phyloP scores from a whole-genome alignment of 2,888 invertebrate species.

The Arctia plantaginis region DNA sequence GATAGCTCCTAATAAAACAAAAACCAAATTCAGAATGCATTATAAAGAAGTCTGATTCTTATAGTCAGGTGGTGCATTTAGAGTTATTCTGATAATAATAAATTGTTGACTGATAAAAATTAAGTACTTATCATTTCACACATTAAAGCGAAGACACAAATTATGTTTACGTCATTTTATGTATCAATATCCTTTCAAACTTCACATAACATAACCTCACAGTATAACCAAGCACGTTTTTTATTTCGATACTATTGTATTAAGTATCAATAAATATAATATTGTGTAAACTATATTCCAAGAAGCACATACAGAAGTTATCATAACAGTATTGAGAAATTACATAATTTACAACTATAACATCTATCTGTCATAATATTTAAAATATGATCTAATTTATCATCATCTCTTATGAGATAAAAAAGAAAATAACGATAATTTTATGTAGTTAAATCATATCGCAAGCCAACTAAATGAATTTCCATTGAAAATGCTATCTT shows the following conservation, averaged over 20 bases:
- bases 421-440: background rate
- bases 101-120: too few relatives aligned
- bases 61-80: background rate
- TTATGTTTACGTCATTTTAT: background rate
- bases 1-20: too few relatives aligned
- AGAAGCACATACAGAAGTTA: background rate
- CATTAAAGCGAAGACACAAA: background rate
- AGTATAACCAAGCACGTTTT: background rate
- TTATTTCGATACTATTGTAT: background rate
- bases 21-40: background rate
- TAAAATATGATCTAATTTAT: background rate
- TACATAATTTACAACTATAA: background rate
- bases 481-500: constrained; percentile 18
- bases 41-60: background rate
- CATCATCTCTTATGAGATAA: background rate
- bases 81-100: background rate
- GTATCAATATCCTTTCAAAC: background rate
- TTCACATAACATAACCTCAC: background rate
- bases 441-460: background rate
- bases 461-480: background rate
- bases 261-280: background rate
- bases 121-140: background rate
- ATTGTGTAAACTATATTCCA: background rate
- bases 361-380: background rate
- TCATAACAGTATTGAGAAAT: background rate